Evolutionary conservation across 2,888 invertebrate species (phyloP).

Genomic region (Tortrix viridana): DNA sequence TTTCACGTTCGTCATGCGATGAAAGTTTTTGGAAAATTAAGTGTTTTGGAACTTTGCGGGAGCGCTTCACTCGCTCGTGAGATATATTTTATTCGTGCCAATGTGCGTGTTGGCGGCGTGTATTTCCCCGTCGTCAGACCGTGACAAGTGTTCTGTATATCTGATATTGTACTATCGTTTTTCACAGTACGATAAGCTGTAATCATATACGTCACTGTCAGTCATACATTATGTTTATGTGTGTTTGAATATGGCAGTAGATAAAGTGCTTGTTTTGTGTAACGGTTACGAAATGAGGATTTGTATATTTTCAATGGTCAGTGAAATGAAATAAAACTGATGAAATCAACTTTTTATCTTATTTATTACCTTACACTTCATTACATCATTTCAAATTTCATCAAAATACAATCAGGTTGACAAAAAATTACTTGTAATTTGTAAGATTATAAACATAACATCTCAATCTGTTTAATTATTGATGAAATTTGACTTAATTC

Average conservation of each 20-base stretch:
- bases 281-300: constrained; percentile 1
- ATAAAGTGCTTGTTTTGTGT: constrained; percentile 3
- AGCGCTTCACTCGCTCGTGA: not conserved
- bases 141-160: constrained; percentile 13
- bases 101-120: not conserved
- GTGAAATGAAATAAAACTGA: constrained; percentile 16
- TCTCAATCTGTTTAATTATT: too few species aligned
- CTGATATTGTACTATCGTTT: constrained; percentile 11
- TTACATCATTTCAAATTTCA: too few species aligned
- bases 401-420: too few species aligned
- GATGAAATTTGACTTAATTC: too few species aligned
- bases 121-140: not conserved
- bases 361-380: too few species aligned
- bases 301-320: too few species aligned
- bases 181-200: too few species aligned
- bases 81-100: not conserved
- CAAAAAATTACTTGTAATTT: too few species aligned
- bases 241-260: constrained; percentile 3
- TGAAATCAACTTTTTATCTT: constrained; percentile 11
- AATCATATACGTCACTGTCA: not conserved
- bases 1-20: constrained; percentile 79
- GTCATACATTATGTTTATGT: not conserved
- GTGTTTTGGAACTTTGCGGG: constrained; percentile 29
- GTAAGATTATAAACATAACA: too few species aligned
- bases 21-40: constrained; percentile 45